Percentiles rank a stretch among this genome's conserved stretches.
Evolutionary conservation across 2,888 invertebrate species (phyloP).

Genomic region (Malthinus seriepunctatus): DNA sequence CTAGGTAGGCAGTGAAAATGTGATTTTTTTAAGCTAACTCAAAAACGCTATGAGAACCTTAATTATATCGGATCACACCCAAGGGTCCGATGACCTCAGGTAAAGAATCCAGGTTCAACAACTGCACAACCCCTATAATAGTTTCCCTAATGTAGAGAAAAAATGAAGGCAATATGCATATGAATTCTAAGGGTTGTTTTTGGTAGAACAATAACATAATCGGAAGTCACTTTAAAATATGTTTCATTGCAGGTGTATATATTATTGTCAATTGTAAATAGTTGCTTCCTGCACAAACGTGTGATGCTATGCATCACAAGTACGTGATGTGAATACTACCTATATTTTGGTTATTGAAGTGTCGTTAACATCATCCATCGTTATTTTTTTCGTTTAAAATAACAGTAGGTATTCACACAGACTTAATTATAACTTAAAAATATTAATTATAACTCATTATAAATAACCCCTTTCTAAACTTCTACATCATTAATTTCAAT

Average conservation of each 20-base stretch:
- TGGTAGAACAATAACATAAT: constrained; percentile 1
- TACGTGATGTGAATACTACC: constrained; percentile 17
- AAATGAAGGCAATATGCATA: too few relatives aligned
- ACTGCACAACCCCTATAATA: too few relatives aligned
- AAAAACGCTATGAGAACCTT: too few relatives aligned
- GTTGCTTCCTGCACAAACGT: constrained; percentile 30
- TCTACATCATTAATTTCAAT: constrained; percentile 2
- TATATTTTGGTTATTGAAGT: constrained; percentile 10
- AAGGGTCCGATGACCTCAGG: too few relatives aligned
- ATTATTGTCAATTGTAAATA: constrained; percentile 27
- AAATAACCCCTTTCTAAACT: constrained; percentile 2
- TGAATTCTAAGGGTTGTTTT: background rate
- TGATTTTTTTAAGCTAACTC: too few relatives aligned
- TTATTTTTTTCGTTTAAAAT: background rate
- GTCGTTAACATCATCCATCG: constrained; percentile 13
- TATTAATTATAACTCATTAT: background rate
- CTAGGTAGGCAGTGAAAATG: too few relatives aligned
- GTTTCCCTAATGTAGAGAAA: too few relatives aligned
- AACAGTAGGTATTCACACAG: too few relatives aligned
- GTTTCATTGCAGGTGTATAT: constrained; percentile 37
- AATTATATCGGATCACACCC: too few relatives aligned
- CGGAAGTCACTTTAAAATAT: constrained; percentile 23
- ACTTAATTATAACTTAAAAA: too few relatives aligned
- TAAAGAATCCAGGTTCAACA: too few relatives aligned
- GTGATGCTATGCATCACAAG: constrained; percentile 22